Percentiles rank a stretch among this genome's conserved stretches.
Conservation (phyloP, 2,888 invertebrate genomes). For the Gnatocerus cornutus region DNA sequence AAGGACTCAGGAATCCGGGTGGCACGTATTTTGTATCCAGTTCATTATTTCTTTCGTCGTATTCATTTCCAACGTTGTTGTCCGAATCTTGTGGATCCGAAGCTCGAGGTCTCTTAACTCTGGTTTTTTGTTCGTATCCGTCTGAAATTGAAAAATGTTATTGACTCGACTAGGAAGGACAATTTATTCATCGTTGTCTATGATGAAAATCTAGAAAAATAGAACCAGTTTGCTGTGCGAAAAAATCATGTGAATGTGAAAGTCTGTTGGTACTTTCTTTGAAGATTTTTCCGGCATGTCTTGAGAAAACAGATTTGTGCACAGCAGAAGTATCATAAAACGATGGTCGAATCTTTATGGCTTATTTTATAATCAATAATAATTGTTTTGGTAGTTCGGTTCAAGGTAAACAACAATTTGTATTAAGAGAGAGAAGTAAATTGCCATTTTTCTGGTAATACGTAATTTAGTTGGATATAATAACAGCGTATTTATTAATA, state of each 20-base stretch:
- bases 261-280: slow-evolving; percentile 22
- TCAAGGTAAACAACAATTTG: slow-evolving; percentile 36
- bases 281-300: neutral
- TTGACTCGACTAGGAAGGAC: neutral
- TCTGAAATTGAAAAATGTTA: slow-evolving; percentile 68
- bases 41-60: slow-evolving; percentile 70
- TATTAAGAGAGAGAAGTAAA: slow-evolving; percentile 7
- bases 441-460: slow-evolving; percentile 23
- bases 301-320: neutral
- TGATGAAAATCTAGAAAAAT: slow-evolving; percentile 4
- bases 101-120: slow-evolving; percentile 78
- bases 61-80: slow-evolving; percentile 68
- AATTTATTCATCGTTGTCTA: slow-evolving; percentile 7
- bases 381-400: slow-evolving; percentile 22
- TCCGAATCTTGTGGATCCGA: slow-evolving; percentile 68
- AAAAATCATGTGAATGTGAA: slow-evolving; percentile 25
- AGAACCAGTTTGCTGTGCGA: slow-evolving; percentile 11
- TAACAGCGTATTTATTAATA: slow-evolving; percentile 9
- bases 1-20: slow-evolving; percentile 86
- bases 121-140: slow-evolving; percentile 77
- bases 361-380: slow-evolving; percentile 15
- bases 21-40: slow-evolving; percentile 75
- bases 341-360: neutral
- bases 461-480: slow-evolving; percentile 12
- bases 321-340: slow-evolving; percentile 1